Evolutionary conservation across 2,888 invertebrate genomes (phyloP), one percentile per base, ranked within the genome.

Genomic region (Augochlorella aurata): DNA sequence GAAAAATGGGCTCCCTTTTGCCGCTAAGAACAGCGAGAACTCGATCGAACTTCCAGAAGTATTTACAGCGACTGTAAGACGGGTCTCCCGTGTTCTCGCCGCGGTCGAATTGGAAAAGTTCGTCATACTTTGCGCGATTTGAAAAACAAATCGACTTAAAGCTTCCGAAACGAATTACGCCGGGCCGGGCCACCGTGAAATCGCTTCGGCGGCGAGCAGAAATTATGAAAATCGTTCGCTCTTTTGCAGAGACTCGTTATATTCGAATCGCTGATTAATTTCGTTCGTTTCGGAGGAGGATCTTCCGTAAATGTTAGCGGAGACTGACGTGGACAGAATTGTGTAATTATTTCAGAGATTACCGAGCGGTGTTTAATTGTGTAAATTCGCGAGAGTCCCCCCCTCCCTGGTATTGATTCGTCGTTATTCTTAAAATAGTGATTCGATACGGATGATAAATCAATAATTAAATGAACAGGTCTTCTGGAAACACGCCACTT

Each of bases 111-210:
- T 58, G 54, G 54, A 58, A 58, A 58, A 58, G 54, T 58, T 58
- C 21, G 54, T 58, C 54, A 58, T 58, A 58, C 21, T 58, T 14
- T 0, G 21, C 54, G 54, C 54, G 54, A 58, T 58, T 58, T 58
- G 54, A 58, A 24, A 58, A 58, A 58, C 54, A 58, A 58, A 58
- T 58, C 54, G 54, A 21, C 54, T 58, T 58, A 24, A 58, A 58
- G 12, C 21, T 58, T 58, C 54, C 21, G 54, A 58, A 38, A 58
- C 54, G 54, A 58, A 58, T 58, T 58, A 24, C 21, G 54, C 21
- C 14, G 54, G 1, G 5, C 54, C 21, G 54, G 21, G 21, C 54
- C 5, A 12, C 21, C 21, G 21, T 21, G 54, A 58, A 58, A 58
- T 58, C 24, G 21, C 14, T 24, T 58, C 54, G 21, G 24, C 24